Base-by-base conservation (phyloP, 1,140 invertebrate genomes). In the Stegodyphus mimosarum region DNA sequence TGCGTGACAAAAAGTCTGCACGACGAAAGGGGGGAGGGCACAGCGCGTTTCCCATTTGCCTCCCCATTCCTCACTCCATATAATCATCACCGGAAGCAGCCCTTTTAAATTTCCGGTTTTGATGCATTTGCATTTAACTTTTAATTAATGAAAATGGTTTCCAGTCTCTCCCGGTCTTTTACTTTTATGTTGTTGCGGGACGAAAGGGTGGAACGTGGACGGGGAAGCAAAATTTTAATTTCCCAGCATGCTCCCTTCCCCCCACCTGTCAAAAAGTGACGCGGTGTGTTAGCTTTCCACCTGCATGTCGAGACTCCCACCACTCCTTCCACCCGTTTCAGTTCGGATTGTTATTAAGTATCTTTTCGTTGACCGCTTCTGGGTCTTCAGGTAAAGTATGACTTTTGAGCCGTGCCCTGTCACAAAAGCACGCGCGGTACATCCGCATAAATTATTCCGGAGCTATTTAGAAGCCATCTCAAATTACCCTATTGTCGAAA, bases 31-130 rank as follows among this genome's bases (percentile, higher is more conserved):
- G n/a, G n/a, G 60, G 51, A 64, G 60, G 55, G 13, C 33, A 50
- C 4, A n/a, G 18, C n/a, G 53, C 18, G 67, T 67, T 52, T 33
- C 33, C 33, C 33, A 33, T 55, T 80, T 71, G 17, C 9, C 7
- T 50, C 60, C 11, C 72, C 33, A 18, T 71, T 18, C 50, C 18
- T 11, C 76, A 64, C 5, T 18, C 17, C 15, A 51, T 71, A 83
- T 83, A 75, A 83, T 75, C 81, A 75, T 48, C 63, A 69, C 60
- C 48, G 81, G 81, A 83, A 83, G 81, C 72, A 70, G 60, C 81
- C 81, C 81, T 83, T 83, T 83, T 83, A 83, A 83, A 83, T 83
- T 83, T 83, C 81, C 81, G 81, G 72, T 83, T 83, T 83, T 75
- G 71, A 83, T 83, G 81, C 72, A 75, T 83, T 83, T 83, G 63